phyloP scores from a whole-genome alignment of 2,888 invertebrate species.

The Cenopis cana region DNA sequence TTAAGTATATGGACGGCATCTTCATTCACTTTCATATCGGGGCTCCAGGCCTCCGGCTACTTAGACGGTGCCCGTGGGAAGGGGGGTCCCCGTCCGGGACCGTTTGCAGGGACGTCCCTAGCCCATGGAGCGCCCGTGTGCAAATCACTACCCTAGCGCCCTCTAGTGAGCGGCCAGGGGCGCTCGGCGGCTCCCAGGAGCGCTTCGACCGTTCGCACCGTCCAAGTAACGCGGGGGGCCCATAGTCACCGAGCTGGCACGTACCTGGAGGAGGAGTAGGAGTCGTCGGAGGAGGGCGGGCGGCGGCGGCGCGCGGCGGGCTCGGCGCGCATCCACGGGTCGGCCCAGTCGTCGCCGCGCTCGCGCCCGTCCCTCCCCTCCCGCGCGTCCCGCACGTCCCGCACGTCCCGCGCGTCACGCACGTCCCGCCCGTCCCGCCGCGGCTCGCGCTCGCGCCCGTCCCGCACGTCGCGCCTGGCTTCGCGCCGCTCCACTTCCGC shows the following conservation, averaged over 20 bases:
- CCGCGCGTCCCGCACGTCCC: slow-evolving; percentile 50
- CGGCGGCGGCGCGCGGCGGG: slow-evolving; percentile 74
- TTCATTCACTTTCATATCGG: background rate
- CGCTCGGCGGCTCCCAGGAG: no score
- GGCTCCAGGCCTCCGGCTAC: background rate
- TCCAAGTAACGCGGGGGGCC: no score
- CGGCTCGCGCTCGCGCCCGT: slow-evolving; percentile 39
- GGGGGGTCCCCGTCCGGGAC: no score
- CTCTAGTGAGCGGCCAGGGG: no score
- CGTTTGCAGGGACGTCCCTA: no score
- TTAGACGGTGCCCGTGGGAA: no score
- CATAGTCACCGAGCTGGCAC: background rate
- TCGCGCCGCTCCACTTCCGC: slow-evolving; percentile 75
- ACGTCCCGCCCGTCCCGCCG: slow-evolving; percentile 54
- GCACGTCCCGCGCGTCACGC: slow-evolving; percentile 53
- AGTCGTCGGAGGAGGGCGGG: slow-evolving; percentile 77
- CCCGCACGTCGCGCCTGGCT: slow-evolving; percentile 56
- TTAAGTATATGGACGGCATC: background rate
- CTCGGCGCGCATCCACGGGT: slow-evolving; percentile 94
- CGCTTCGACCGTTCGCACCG: no score
- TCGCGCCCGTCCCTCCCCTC: slow-evolving; percentile 63
- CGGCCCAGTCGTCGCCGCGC: slow-evolving; percentile 96
- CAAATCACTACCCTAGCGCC: no score
- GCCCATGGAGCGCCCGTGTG: no score
- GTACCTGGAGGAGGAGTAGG: slow-evolving; percentile 80